Base-by-base conservation (phyloP, 2,888 invertebrate species). In the Tiphia femorata region DNA sequence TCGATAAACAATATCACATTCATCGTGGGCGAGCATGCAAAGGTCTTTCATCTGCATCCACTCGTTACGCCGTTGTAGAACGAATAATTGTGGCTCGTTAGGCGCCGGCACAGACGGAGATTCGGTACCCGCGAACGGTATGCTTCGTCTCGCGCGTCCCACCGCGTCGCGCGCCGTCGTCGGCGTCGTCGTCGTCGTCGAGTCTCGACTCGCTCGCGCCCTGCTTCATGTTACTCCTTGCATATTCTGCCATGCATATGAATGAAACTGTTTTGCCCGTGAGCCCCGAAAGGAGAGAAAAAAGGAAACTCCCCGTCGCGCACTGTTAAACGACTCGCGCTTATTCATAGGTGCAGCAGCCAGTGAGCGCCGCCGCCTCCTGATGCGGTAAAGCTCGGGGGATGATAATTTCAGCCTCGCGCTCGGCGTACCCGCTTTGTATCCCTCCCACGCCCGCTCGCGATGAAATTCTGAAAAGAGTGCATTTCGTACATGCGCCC, bases 191-290 rank as follows among this genome's bases (percentile, higher is more conserved):
- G 16, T 25, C 14, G 7, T 16, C 17, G n/a, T 16, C 25, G n/a
- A n/a, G n/a, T n/a, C n/a, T n/a, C n/a, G 38, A 44, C 49, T 47
- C 49, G 19, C 42, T 55, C 60, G 20, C 49, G 33, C 25, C 20
- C 42, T 48, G n/a, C n/a, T n/a, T n/a, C n/a, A 47, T 41, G 27
- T 27, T 3, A 47, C 37, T 58, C 63, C 59, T 58, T 67, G 67
- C 68, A 70, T 75, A 75, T 66, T 70, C 67, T 57, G 72, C 72
- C 76, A 78, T 78, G 77, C 77, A 78, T 78, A 78, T 78, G 77
- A 75, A 78, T 78, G 76, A 70, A 72, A 71, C 56, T 67, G 60
- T 72, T 73, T 68, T 62, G 53, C 49, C 14, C 46, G 43, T 33
- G 52, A 55, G 56, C 50, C 33, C 33, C 51, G 47, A 59, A 50